Evolutionary conservation across 2,797 vertebrate genomes (phyloP), one percentile per base, ranked within the genome.

Genomic region (Aphelocoma californica): DNA sequence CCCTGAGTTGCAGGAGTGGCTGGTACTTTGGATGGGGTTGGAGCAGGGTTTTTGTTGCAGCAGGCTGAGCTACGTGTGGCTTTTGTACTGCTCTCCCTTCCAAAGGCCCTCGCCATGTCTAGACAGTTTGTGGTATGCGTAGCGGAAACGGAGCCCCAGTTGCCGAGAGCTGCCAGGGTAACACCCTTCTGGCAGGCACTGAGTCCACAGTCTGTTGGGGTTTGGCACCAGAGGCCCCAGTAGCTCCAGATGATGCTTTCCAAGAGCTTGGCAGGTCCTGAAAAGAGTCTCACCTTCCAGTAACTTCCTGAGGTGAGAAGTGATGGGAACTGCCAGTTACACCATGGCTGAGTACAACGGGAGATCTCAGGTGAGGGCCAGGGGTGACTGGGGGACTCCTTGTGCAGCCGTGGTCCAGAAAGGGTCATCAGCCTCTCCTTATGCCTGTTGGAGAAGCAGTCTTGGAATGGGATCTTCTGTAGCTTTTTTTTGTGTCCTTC

Each of bases 181-280:
- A 95, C 95, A 91, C 92, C 96, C 96, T 88, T 87, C 95, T 96
- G 95, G 96, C 96, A 96, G 73, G 90, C 83, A 53, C 73, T 10
- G 80, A 96, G 87, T 81, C 91, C 79, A 10, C 85, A 79, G 85
- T 70, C 89, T 79, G 80, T 81, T 3, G 32, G 92, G 86, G 81
- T 87, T 97, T 96, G 93, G 96, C 95, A 92, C 45, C 82, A 38
- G 77, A 88, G 73, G 73, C 42, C 82, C 88, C 86, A 57, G 91
- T 93, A 94, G 91, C 90, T 96, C 77, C 71, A 90, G 86, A 93
- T 77, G 93, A 92, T 6, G 61, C 82, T 96, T 94, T 96, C 91
- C 94, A 95, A 93, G 93, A 94, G 88, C 47, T 96, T 96, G 95
- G 93, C 94, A 86, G 86, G 50, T 93, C 90, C 94, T 94, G 86